phyloP scores from a whole-genome alignment of 2,113 vertebrate genomes.

The Oncorhynchus clarkii region DNA sequence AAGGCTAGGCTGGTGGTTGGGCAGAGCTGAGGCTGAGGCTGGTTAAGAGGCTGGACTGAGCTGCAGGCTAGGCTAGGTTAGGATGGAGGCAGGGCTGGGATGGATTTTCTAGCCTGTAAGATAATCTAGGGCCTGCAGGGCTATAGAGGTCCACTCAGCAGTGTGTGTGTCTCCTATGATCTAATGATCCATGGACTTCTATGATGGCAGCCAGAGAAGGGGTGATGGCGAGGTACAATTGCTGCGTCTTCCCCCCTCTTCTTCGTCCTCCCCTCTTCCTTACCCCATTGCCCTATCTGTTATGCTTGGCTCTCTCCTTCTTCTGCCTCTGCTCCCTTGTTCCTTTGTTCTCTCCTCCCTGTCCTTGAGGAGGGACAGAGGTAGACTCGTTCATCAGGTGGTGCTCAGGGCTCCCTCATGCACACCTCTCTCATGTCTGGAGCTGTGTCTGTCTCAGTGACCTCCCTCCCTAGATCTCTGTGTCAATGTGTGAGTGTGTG shows the following conservation, averaged over 20 bases:
- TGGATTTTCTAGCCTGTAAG: constrained; percentile 45
- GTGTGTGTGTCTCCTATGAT: constrained; percentile 56
- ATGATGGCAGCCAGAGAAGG: no score
- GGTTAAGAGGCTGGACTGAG: no score
- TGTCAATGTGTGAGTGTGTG: constrained; percentile 9
- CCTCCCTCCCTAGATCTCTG: background rate
- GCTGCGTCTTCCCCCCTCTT: background rate
- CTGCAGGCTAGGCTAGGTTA: no score
- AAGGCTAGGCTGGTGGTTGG: no score
- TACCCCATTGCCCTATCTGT: background rate
- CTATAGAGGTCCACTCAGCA: constrained; percentile 51
- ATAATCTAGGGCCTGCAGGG: constrained; percentile 46
- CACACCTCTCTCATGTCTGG: background rate
- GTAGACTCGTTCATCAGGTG: background rate
- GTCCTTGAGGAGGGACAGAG: background rate
- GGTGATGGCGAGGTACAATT: no score
- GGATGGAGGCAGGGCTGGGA: background rate
- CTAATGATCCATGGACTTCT: constrained; percentile 48
- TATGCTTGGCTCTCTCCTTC: background rate
- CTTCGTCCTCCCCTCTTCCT: background rate
- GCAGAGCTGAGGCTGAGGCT: no score
- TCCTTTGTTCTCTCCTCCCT: background rate
- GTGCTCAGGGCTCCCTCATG: background rate
- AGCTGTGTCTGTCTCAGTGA: background rate
- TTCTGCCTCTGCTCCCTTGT: no score